Conservation (phyloP, 2,113 vertebrate genomes). For the Cebidichthys violaceus region DNA sequence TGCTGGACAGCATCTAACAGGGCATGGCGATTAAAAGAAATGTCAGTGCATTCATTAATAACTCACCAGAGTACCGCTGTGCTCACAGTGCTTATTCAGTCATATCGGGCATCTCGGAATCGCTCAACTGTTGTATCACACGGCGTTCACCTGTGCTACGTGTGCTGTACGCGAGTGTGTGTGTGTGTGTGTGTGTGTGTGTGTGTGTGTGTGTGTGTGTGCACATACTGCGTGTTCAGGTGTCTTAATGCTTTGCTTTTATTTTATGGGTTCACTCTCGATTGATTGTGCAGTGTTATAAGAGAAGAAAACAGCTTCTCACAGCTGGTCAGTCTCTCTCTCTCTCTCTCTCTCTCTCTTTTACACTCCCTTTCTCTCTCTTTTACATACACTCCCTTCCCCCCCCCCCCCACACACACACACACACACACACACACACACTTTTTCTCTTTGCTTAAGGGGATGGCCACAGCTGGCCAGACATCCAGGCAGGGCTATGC, state of each 20-base stretch:
- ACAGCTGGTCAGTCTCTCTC: constrained; percentile 51
- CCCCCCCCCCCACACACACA: background rate
- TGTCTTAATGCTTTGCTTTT: constrained; percentile 26
- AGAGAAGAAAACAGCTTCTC: constrained; percentile 35
- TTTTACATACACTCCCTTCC: background rate
- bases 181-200: background rate
- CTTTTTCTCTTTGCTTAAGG: constrained; percentile 53
- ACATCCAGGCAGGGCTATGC: constrained; percentile 65
- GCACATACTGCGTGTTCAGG: background rate
- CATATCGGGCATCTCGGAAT: constrained; percentile 54
- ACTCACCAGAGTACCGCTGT: constrained; percentile 62
- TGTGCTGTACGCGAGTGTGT: constrained; percentile 1
- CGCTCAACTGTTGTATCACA: constrained; percentile 39
- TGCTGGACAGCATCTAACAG: constrained; percentile 69
- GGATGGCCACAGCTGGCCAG: constrained; percentile 78
- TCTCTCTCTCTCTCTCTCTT: constrained; percentile 12
- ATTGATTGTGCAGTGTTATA: constrained; percentile 32
- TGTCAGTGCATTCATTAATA: constrained; percentile 82
- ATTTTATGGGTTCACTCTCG: constrained; percentile 42
- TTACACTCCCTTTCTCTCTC: background rate
- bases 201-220: background rate
- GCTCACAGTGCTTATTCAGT: constrained; percentile 63
- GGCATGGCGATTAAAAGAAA: constrained; percentile 77
- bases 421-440: too few relatives aligned
- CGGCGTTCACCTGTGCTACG: constrained; percentile 7